These are phyloP conservation scores for Agrenia bidenticulata DNA, from an alignment of 2,888 invertebrate genomes.

Conservation along the genomic window DNA sequence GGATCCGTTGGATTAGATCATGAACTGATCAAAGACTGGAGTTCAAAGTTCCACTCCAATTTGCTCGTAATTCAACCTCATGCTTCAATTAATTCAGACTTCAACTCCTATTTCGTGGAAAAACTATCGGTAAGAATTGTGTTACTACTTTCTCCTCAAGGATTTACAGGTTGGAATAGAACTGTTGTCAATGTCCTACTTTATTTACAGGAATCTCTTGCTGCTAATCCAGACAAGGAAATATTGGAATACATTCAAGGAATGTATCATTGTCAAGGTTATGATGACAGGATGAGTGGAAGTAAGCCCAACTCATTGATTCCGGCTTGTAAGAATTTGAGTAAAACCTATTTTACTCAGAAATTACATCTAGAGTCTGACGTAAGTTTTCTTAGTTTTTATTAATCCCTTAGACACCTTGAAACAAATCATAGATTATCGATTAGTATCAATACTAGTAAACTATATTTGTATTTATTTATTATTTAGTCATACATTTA, in stretches of 20 bases:
- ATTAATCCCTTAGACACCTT: too few relatives aligned
- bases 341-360: slow-evolving; percentile 38
- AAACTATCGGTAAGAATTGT: slow-evolving; percentile 49
- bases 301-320: slow-evolving; percentile 19
- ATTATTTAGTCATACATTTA: too few relatives aligned
- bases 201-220: slow-evolving; percentile 18
- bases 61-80: slow-evolving; percentile 51
- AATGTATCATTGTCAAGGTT: slow-evolving; percentile 52
- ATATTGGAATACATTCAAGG: slow-evolving; percentile 52
- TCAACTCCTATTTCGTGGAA: slow-evolving; percentile 52
- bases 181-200: background rate
- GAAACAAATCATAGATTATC: too few relatives aligned
- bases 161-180: background rate
- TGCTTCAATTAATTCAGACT: slow-evolving; percentile 52
- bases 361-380: slow-evolving; percentile 53
- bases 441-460: too few relatives aligned
- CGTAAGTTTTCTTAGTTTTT: too few relatives aligned
- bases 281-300: slow-evolving; percentile 19
- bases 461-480: too few relatives aligned
- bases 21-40: slow-evolving; percentile 49
- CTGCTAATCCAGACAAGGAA: slow-evolving; percentile 29
- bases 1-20: slow-evolving; percentile 50
- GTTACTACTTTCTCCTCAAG: too few relatives aligned
- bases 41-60: slow-evolving; percentile 45
- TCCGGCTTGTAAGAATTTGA: slow-evolving; percentile 49